Base-by-base conservation (phyloP, 1,140 invertebrate species). In the Eumeta japonica region DNA sequence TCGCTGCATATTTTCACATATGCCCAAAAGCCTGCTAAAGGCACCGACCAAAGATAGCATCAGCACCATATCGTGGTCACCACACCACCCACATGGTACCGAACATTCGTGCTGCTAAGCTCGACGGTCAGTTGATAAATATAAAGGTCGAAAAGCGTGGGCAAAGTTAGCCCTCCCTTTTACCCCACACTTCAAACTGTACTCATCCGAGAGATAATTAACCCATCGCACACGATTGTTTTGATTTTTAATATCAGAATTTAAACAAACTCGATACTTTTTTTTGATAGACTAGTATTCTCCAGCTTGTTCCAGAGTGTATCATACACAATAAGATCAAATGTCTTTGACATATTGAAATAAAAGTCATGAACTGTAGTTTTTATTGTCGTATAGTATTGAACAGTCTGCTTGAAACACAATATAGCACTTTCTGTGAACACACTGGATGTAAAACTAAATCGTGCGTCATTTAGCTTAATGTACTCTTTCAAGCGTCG, bases 391-490 rank as follows among this genome's bases (percentile, higher is more conserved):
- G 20, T 24, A n/a, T 24, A 24, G 20, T 24, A 24, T 5, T n/a
- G 5, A 24, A 24, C 20, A 24, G 20, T 24, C 20, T 24, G 20
- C 20, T 24, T 24, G 5, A 24, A 24, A 24, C 20, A 24, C 20
- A 24, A 24, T 24, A 24, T 24, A 24, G 20, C 20, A 24, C 20
- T 24, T 24, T 24, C 20, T n/a, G 20, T 24, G 20, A n/a, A 24
- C n/a, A 24, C 5, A 7, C 20, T n/a, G 5, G 20, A n/a, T n/a
- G 5, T 24, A n/a, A 24, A 24, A 24, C 20, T n/a, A 24, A 24
- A 24, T 24, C n/a, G 20, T 7, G 5, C n/a, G n/a, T 24, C 20
- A 24, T 24, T 5, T 5, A 24, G 5, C n/a, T 24, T 24, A 5
- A 24, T n/a, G 20, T 24, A 24, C 20, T 24, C n/a, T 5, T 24